Base-by-base conservation (phyloP, 2,888 invertebrate species). In the Octonoba sinensis region DNA sequence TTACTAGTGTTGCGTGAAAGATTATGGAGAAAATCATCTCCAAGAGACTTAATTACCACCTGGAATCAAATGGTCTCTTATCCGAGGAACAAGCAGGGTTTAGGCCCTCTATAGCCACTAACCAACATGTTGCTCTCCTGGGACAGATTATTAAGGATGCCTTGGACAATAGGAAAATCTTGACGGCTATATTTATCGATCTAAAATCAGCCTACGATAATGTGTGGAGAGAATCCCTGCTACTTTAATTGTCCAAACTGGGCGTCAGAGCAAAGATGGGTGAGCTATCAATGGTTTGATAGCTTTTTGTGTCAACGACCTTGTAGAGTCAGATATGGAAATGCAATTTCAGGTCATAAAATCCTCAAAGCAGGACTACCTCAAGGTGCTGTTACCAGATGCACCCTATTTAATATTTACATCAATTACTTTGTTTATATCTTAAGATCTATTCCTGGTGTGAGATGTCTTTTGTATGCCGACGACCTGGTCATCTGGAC, bases 61-160 rank as follows among this genome's bases (percentile, higher is more conserved):
- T 60, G 36, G 60, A 27, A 27, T 22, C 8, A 8, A 22, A 22
- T 60, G 60, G 60, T 20, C 36, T 60, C 15, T 60, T 60, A 18
- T 13, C 13, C 4, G 24, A 27, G 16, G 60, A 60, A 20, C 60
- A 60, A 24, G 60, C 60, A n/a, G 60, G 60, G 18, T 60, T 60
- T 27, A 6, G 60, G 22, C 24, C 15, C 18, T 27, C 24, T 12
- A 22, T 20, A 60, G 18, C 60, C 18, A 60, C 60, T 22, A 60
- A 60, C 24, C 16, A 22, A 8, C 60, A 60, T 13, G 60, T 60
- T 12, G 13, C 60, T 22, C 60, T 27, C 4, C 36, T 60, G 18
- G 18, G 60, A 8, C 60, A 60, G 60, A 60, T n/a, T n/a, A n/a
- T n/a, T n/a, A n/a, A n/a, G n/a, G 57, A 57, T 24, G 57, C 57